A percentile compares a stretch with the other conserved stretches of the same genome.
These are phyloP conservation scores for Pachycephus smyrnensis DNA, from an alignment of 2,888 invertebrate species.

Conservation along the genomic window DNA sequence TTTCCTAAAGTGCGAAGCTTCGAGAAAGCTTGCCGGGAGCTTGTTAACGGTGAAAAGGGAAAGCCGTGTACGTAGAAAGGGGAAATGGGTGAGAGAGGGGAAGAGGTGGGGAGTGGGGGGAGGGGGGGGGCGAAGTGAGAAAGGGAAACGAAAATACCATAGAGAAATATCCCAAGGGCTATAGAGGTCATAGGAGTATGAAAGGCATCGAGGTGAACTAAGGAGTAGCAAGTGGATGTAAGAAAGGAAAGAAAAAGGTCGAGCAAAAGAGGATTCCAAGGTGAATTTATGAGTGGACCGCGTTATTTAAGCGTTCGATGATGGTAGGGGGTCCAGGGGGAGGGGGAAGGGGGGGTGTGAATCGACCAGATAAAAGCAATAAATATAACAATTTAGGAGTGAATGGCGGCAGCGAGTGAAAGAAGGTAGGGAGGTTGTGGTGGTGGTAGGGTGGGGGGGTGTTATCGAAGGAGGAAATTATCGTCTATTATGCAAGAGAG, in stretches of 20 bases:
- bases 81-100: not conserved
- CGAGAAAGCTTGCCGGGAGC: too few relatives aligned
- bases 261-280: conserved; percentile 6
- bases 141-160: not conserved
- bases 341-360: not conserved
- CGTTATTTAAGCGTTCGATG: conserved; percentile 33
- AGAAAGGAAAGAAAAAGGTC: not conserved
- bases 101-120: not conserved
- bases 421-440: too few relatives aligned
- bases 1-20: too few relatives aligned
- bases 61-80: not conserved
- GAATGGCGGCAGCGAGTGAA: not conserved
- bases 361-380: conserved; percentile 36
- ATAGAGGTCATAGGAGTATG: too few relatives aligned
- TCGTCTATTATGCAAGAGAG: conserved; percentile 33
- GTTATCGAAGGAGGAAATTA: conserved; percentile 28
- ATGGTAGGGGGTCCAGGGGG: conserved; percentile 4
- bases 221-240: not conserved
- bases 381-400: conserved; percentile 33
- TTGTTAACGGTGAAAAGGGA: too few relatives aligned
- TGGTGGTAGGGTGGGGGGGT: too few relatives aligned
- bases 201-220: not conserved
- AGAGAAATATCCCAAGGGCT: too few relatives aligned
- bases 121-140: conserved; percentile 1
- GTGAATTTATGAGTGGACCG: conserved; percentile 32